Evolutionary conservation across 2,797 vertebrate genomes (phyloP).

Genomic region (Sternarchorhynchus goeldii): DNA sequence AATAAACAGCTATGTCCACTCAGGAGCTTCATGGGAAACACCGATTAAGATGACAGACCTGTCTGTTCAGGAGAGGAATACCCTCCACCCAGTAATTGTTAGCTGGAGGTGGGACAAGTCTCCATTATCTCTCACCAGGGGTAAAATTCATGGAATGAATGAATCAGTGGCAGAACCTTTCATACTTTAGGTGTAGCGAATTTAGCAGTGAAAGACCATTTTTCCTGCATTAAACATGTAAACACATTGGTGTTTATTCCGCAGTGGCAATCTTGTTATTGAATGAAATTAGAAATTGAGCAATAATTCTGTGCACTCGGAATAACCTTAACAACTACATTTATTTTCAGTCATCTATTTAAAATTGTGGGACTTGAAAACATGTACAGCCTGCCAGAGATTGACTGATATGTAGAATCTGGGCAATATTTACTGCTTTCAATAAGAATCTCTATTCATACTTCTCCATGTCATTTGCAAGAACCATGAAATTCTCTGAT

Average conservation of each 20-base stretch:
- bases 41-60: conserved; percentile 49
- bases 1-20: conserved; percentile 21
- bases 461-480: conserved; percentile 16
- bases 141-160: conserved; percentile 51
- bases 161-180: conserved; percentile 50
- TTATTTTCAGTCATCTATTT: conserved; percentile 23
- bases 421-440: conserved; percentile 17
- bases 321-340: conserved; percentile 30
- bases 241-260: conserved; percentile 47
- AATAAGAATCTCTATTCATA: conserved; percentile 10
- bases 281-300: conserved; percentile 22
- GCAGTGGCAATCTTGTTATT: conserved; percentile 14
- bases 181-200: conserved; percentile 51
- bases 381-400: conserved; percentile 17
- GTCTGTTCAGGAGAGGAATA: conserved; percentile 45
- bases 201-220: conserved; percentile 51
- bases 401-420: conserved; percentile 24
- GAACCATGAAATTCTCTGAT: conserved; percentile 21
- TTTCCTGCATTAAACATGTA: conserved; percentile 47
- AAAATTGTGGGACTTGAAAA: conserved; percentile 14
- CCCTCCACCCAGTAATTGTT: conserved; percentile 51
- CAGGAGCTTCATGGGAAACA: conserved; percentile 42
- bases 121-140: conserved; percentile 56
- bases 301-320: conserved; percentile 12
- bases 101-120: conserved; percentile 51